Evolutionary conservation across 2,797 vertebrate species (phyloP).

Genomic region (Poecilia wingei): DNA sequence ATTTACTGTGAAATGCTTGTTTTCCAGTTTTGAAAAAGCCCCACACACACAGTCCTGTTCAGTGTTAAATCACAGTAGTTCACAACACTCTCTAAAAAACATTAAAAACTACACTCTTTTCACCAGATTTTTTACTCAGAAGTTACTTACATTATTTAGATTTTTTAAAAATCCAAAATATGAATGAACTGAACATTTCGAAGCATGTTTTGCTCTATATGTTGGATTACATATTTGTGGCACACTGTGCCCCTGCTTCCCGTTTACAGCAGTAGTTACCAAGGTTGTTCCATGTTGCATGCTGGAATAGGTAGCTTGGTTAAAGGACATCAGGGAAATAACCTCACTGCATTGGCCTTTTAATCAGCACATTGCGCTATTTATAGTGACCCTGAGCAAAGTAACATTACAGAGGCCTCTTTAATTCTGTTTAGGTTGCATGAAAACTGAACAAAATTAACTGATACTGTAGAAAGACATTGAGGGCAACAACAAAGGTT

Average conservation of each 20-base stretch:
- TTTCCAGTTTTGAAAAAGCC: background rate
- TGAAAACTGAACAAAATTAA: constrained; percentile 38
- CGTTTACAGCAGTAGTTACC: constrained; percentile 33
- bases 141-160: background rate
- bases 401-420: constrained; percentile 37
- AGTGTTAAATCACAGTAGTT: background rate
- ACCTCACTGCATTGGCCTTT: constrained; percentile 63
- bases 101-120: background rate
- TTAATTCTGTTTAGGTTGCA: constrained; percentile 41
- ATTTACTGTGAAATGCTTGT: background rate
- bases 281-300: constrained; percentile 39
- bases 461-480: constrained; percentile 49
- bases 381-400: constrained; percentile 56
- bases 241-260: constrained; percentile 29
- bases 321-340: constrained; percentile 72
- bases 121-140: background rate
- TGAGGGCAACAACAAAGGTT: constrained; percentile 39
- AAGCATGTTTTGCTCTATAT: constrained; percentile 37
- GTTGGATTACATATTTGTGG: constrained; percentile 26
- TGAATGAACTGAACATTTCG: constrained; percentile 42
- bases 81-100: background rate
- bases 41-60: background rate
- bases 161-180: constrained; percentile 20
- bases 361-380: constrained; percentile 63
- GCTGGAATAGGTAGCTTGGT: constrained; percentile 49